Evolutionary conservation across 2,113 vertebrate species (phyloP), one percentile per base, ranked within the genome.

Genomic region (Erpornis zantholeuca): DNA sequence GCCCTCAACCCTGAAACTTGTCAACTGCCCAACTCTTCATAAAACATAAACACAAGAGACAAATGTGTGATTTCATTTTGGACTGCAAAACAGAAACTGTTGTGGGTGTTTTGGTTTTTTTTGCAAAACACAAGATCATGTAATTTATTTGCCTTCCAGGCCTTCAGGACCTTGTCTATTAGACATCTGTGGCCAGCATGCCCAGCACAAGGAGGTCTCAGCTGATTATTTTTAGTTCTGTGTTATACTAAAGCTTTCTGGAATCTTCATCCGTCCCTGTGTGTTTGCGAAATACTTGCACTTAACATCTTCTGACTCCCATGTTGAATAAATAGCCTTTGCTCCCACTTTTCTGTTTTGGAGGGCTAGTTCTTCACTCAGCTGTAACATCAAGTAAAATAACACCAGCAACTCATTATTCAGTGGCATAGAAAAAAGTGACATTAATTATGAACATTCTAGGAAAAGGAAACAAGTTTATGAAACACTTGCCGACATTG

Each of bases 391-490:
- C 27, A 57, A 84, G 66, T 45, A 61, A 93, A 90, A 54, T 61
- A 49, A 82, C 91, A 82, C n/a, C 36, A 87, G 70, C 25, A 84
- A 66, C 52, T 83, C 59, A 53, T 92, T 77, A 65, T 66, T 93
- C 82, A 72, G 72, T 50, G 69, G 81, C 78, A 70, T 19, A 87
- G 66, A 73, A 90, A 94, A 94, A 60, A 95, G 66, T 56, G 19
- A 82, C 76, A 92, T 92, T 87, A 94, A 90, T 94, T 73, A 94
- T 82, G 79, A 84, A 89, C 78, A 78, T 91, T 92, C 94, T 89
- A 97, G 94, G 92, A 92, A 96, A 88, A 91, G 83, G 89, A 97
- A 94, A 79, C 87, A 96, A 90, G 69, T 52, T 94, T 92, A 94
- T 95, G 94, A 97, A 96, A 96, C 90, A 71, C 86, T 95, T 97